Evolutionary conservation across 1,140 invertebrate species (phyloP).

Genomic region (Cydia amplana): DNA sequence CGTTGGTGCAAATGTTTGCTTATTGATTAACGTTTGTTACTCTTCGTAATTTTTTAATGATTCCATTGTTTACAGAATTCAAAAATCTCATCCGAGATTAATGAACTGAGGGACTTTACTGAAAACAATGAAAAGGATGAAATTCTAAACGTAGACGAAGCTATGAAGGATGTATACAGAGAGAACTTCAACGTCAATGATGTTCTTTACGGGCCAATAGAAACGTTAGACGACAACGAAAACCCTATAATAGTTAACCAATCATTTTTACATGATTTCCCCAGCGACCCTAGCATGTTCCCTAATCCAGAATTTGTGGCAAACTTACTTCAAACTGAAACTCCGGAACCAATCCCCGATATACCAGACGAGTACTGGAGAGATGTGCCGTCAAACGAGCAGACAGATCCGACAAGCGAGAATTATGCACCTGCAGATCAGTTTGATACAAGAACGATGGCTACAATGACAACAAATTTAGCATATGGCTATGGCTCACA

Average conservation of each 20-base stretch:
- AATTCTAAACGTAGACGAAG: not conserved
- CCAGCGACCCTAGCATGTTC: not conserved
- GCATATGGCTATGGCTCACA: not conserved
- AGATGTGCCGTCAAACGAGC: not conserved
- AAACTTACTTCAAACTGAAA: not conserved
- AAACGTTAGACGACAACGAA: not conserved
- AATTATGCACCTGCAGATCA: not conserved
- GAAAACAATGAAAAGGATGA: not conserved
- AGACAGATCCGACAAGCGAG: not conserved
- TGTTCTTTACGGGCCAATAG: not conserved
- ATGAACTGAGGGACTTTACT: not conserved
- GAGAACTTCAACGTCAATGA: not conserved
- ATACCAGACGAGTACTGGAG: not conserved
- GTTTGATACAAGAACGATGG: not conserved
- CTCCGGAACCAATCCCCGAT: not conserved
- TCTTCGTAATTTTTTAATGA: not conserved
- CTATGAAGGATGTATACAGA: not conserved
- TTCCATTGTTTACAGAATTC: not conserved
- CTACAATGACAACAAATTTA: no score
- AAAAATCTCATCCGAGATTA: not conserved
- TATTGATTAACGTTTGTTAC: not conserved
- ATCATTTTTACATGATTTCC: not conserved
- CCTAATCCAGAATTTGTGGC: not conserved
- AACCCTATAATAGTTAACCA: not conserved
- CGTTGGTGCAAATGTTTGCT: no score